phyloP scores from a whole-genome alignment of 1,140 invertebrate species.

The Bactericera cockerelli region DNA sequence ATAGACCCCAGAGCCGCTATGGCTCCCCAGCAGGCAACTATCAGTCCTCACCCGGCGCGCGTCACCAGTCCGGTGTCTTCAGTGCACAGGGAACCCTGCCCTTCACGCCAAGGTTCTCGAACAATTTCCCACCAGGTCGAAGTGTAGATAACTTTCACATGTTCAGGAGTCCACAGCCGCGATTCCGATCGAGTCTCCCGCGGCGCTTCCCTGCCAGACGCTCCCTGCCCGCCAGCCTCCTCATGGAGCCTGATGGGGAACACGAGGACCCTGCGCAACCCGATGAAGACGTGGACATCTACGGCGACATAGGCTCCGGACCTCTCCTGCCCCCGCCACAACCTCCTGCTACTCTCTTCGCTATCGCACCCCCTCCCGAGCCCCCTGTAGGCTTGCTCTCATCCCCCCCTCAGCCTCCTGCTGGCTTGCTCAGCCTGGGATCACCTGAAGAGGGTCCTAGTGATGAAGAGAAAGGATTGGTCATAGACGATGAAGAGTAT shows the following conservation, averaged over 20 bases:
- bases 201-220: background rate
- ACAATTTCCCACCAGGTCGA: constrained; percentile 10
- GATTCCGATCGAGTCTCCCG: background rate
- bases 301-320: constrained; percentile 37
- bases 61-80: constrained; percentile 11
- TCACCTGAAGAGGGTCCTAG: constrained; percentile 13
- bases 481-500: constrained; percentile 44
- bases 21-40: background rate
- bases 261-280: constrained; percentile 24
- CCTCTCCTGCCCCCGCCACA: constrained; percentile 32
- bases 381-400: too few species aligned
- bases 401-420: background rate
- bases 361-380: constrained; percentile 32
- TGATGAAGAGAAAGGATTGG: constrained; percentile 29
- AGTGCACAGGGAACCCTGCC: constrained; percentile 10
- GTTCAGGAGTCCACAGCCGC: constrained; percentile 10
- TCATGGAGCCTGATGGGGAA: constrained; percentile 22
- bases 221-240: constrained; percentile 9
- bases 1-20: constrained; percentile 6
- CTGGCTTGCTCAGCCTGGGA: background rate
- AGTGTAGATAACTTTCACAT: constrained; percentile 6
- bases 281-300: constrained; percentile 33
- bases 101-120: constrained; percentile 14
- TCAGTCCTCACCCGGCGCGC: constrained; percentile 2
- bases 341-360: constrained; percentile 34